phyloP scores from a whole-genome alignment of 1,140 invertebrate genomes.

The Zaprionus kolodkinae region DNA sequence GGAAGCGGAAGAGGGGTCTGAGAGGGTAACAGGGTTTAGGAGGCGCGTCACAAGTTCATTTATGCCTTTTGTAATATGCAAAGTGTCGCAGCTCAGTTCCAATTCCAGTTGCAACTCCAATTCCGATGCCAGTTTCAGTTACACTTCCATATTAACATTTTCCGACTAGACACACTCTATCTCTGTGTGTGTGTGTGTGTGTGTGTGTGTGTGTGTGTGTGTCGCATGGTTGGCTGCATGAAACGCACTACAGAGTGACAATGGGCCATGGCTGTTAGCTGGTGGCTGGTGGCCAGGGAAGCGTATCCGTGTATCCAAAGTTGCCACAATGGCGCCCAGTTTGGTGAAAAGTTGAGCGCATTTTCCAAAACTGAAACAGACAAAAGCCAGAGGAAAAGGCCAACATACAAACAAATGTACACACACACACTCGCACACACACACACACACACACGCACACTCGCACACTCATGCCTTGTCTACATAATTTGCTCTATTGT shows the following conservation, averaged over 20 bases:
- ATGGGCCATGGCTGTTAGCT: constrained; percentile 47
- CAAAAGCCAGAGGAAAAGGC: constrained; percentile 33
- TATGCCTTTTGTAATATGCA: constrained; percentile 43
- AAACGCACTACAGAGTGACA: constrained; percentile 58
- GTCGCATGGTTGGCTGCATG: constrained; percentile 56
- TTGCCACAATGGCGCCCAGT: constrained; percentile 53
- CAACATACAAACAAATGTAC: constrained; percentile 14
- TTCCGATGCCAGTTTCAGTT: constrained; percentile 12
- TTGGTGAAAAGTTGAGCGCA: constrained; percentile 54
- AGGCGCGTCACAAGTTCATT: constrained; percentile 22
- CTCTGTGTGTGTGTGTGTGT: constrained; percentile 8
- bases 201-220: constrained; percentile 11
- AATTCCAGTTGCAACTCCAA: not conserved
- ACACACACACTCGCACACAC: constrained; percentile 7
- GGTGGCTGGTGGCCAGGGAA: too few species aligned
- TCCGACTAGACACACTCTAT: constrained; percentile 15
- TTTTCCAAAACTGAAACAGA: constrained; percentile 36
- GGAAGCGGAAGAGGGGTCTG: too few species aligned
- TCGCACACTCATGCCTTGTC: constrained; percentile 4
- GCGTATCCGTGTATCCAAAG: constrained; percentile 48
- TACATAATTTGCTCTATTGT: constrained; percentile 51
- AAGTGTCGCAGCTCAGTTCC: constrained; percentile 30
- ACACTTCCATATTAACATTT: constrained; percentile 30
- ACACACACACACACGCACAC: constrained; percentile 8
- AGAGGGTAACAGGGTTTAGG: too few species aligned